Evolutionary conservation across 2,888 invertebrate species (phyloP), one percentile per base, ranked within the genome.

Genomic region (Luperina nickerlii): DNA sequence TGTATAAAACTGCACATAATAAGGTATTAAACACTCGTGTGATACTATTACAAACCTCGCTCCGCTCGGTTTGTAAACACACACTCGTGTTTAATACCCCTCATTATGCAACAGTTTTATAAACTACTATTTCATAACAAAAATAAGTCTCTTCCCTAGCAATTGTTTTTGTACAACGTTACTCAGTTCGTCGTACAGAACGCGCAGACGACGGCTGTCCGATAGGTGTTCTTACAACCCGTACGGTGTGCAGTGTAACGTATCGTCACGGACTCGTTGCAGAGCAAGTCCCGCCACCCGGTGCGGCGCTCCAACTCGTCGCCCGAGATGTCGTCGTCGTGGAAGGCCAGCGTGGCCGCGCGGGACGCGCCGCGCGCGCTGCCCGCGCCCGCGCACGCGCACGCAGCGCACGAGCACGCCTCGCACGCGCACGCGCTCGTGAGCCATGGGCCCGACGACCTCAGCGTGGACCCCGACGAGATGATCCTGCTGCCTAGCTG

Each of bases 261-360:
- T 32, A 5, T 15, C 8, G 20, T 15, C 27, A 20, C 0, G 11
- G 6, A n/a, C 24, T 71, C 27, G 67, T 60, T 0, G 32, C 93
- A 96, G 97, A 95, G 96, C 89, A 97, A 97, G 90, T 97, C 98
- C 0, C 97, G 98, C 20, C 98, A 98, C 96, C 98, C 98, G 15
- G 99, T 99, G 80, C 97, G 98, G 1, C 97, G 99, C 83, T 98
- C 98, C 67, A 99, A 99, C 97, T 99, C 99, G 74, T 99, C 99
- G 90, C 99, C 99, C 1, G 99, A 99, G 97, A 99, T 99, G 99
- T 98, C 98, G 82, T 98, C 98, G 2, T 98, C 98, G 92, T 98
- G 98, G 98, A 98, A 98, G 83, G 98, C 98, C 89, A 91, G 82
- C 67, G 88, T 92, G 88, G 80, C 83, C 13, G 79, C 80, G 69